phyloP scores from a whole-genome alignment of 2,888 invertebrate genomes.

The Dioctria rufipes region DNA sequence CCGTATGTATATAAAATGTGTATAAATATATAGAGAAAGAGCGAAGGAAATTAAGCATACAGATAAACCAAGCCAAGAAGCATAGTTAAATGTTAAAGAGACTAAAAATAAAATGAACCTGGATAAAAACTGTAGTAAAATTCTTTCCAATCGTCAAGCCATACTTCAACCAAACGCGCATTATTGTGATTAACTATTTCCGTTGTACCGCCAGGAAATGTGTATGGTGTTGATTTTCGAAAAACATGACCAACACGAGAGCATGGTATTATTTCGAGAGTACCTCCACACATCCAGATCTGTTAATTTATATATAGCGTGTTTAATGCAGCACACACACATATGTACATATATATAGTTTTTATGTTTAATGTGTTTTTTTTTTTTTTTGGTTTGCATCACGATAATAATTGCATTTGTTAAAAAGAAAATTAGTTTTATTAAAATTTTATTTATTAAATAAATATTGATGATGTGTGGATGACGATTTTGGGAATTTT shows the following conservation, averaged over 20 bases:
- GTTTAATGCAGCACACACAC: neutral
- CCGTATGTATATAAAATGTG: conserved; percentile 13
- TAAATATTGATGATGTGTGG: too few relatives aligned
- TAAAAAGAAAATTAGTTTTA: too few relatives aligned
- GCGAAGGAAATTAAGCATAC: conserved; percentile 42
- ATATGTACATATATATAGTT: neutral
- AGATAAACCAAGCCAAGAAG: conserved; percentile 38
- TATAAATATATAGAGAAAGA: conserved; percentile 21
- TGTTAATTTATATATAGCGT: conserved; percentile 65
- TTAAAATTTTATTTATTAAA: too few relatives aligned
- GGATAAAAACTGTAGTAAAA: conserved; percentile 99
- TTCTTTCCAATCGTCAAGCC: conserved; percentile 99
- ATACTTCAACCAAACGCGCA: conserved; percentile 97
- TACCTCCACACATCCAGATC: conserved; percentile 99
- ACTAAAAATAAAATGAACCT: conserved; percentile 75
- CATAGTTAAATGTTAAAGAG: conserved; percentile 14
- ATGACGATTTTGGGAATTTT: too few relatives aligned
- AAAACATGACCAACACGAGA: conserved; percentile 97
- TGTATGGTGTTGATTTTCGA: conserved; percentile 97
- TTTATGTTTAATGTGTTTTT: too few relatives aligned
- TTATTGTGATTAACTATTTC: conserved; percentile 99
- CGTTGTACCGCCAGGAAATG: conserved; percentile 97
- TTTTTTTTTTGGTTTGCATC: too few relatives aligned
- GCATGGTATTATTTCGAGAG: conserved; percentile 94
- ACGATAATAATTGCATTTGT: too few relatives aligned